Evolutionary conservation across 2,113 vertebrate species (phyloP).

Genomic region (Centrocercus urophasianus): DNA sequence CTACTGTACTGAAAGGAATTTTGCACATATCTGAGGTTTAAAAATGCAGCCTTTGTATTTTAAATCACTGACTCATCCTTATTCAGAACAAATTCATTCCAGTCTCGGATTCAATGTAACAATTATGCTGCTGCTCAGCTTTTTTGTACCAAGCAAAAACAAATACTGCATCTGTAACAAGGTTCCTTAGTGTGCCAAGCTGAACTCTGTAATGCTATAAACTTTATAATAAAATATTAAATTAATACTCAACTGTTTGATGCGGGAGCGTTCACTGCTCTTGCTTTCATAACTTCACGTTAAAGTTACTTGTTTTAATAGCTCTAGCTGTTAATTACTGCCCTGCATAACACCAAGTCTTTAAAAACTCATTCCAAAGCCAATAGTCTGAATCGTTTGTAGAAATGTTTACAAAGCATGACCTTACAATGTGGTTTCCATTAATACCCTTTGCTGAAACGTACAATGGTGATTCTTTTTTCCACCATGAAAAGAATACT

Average conservation of each 20-base stretch:
- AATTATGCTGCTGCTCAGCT: conserved; percentile 15
- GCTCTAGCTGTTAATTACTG: neutral
- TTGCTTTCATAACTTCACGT: neutral
- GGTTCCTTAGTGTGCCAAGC: conserved; percentile 10
- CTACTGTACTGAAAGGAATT: conserved; percentile 56
- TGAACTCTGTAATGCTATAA: conserved; percentile 28
- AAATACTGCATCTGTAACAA: neutral
- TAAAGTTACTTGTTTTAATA: conserved; percentile 16
- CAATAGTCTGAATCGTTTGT: neutral
- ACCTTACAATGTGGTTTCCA: neutral
- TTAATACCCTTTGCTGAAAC: conserved; percentile 16
- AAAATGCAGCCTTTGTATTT: conserved; percentile 44
- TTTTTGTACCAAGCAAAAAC: neutral
- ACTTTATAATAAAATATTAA: conserved; percentile 48
- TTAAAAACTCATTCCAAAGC: conserved; percentile 19
- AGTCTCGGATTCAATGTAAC: neutral
- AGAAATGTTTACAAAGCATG: conserved; percentile 35
- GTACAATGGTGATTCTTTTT: neutral
- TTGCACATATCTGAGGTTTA: conserved; percentile 66
- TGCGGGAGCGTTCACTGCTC: conserved; percentile 9
- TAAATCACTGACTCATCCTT: conserved; percentile 17
- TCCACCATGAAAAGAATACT: neutral
- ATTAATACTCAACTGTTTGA: neutral
- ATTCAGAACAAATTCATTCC: neutral
- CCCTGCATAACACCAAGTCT: neutral